Conservation (phyloP, 2,797 vertebrate species). For the Typhlichthys eigenmanni region DNA sequence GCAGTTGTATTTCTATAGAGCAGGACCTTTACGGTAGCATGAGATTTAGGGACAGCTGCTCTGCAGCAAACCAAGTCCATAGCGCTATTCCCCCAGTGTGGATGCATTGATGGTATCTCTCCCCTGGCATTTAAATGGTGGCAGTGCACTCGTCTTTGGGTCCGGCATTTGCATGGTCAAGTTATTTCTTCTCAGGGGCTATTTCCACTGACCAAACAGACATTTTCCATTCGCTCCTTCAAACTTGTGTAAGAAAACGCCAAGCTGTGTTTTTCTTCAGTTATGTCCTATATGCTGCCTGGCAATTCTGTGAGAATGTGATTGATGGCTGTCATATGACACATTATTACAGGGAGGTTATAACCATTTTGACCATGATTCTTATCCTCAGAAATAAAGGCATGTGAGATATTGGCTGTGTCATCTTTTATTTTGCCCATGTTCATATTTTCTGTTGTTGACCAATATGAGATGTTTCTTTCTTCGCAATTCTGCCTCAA, state of each 20-base stretch:
- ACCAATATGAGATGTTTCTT: too few relatives aligned
- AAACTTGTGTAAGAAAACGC: constrained; percentile 72
- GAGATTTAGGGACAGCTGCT: constrained; percentile 54
- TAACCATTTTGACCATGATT: too few relatives aligned
- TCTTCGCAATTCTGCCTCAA: too few relatives aligned
- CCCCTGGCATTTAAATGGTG: constrained; percentile 74
- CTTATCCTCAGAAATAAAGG: too few relatives aligned
- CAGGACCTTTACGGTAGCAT: constrained; percentile 32
- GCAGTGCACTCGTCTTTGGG: constrained; percentile 72
- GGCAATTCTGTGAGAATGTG: constrained; percentile 32
- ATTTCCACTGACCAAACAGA: constrained; percentile 79
- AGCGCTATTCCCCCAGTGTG: constrained; percentile 59
- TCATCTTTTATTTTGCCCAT: too few relatives aligned
- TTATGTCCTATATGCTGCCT: constrained; percentile 65
- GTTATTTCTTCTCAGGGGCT: constrained; percentile 83
- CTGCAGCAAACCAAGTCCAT: constrained; percentile 32
- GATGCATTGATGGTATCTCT: constrained; percentile 82
- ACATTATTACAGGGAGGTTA: background rate
- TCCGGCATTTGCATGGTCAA: constrained; percentile 76
- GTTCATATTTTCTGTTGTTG: too few relatives aligned
- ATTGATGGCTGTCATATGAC: constrained; percentile 25
- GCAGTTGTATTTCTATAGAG: constrained; percentile 33
- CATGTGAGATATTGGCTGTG: too few relatives aligned
- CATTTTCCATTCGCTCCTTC: constrained; percentile 81
- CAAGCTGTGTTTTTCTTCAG: constrained; percentile 77